These are phyloP conservation scores for Amphipoea oculea DNA, from an alignment of 2,888 invertebrate genomes.

Conservation along the genomic window DNA sequence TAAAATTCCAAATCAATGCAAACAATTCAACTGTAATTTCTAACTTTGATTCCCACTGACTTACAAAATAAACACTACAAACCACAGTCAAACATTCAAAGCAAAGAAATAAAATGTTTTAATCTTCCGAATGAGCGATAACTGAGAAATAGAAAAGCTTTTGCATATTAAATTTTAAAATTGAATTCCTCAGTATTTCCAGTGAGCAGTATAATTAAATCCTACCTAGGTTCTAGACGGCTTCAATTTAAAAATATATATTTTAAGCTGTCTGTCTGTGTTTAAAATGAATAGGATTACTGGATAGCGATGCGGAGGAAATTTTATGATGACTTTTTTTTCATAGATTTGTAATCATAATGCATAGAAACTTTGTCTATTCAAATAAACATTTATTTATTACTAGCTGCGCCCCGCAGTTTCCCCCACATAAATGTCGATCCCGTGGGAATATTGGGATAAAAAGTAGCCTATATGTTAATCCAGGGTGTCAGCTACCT, in stretches of 20 bases:
- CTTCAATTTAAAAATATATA: conserved; percentile 33
- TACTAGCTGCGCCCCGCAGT: no score
- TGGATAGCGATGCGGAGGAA: not conserved
- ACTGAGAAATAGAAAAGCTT: conserved; percentile 56
- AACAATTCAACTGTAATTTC: no score
- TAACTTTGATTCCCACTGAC: not conserved
- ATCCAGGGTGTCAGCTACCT: no score
- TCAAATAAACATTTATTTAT: not conserved
- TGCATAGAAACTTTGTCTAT: not conserved
- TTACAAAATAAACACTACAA: not conserved
- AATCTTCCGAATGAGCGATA: conserved; percentile 41
- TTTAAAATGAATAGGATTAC: conserved; percentile 27
- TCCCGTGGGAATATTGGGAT: no score
- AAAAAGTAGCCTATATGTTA: no score
- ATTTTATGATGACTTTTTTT: not conserved
- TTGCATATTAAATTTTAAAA: conserved; percentile 63
- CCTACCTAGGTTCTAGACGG: conserved; percentile 36
- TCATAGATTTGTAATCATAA: not conserved
- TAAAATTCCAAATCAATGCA: not conserved
- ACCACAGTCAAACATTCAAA: not conserved
- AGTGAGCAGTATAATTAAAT: conserved; percentile 60
- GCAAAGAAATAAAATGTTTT: conserved; percentile 35
- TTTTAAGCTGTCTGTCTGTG: conserved; percentile 11
- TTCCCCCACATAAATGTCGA: no score
- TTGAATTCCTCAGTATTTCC: conserved; percentile 50